Base-by-base conservation (phyloP, 2,888 invertebrate genomes). In the Andrena trimmerana region DNA sequence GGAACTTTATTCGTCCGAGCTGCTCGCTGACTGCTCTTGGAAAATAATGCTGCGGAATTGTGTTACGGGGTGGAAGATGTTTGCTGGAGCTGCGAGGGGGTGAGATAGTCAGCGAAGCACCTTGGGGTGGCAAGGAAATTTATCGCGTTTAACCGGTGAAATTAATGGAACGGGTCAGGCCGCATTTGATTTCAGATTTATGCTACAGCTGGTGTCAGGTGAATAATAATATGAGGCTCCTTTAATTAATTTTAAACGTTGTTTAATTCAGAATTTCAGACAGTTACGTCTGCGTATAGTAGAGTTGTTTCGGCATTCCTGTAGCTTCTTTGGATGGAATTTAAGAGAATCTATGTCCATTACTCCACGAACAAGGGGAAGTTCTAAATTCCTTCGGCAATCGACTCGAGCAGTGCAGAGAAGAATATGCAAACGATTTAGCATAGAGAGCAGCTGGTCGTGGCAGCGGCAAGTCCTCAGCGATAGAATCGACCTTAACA, bases 401-500 rank as follows among this genome's bases (percentile, higher is more conserved):
- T 27, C 36, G 10, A n/a, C 16, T 31, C 33, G 13, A 52, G 16
- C 29, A 10, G 2, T 0, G 52, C 10, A 67, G 59, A 52, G 24
- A 33, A 78, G 33, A 60, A 16, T 48, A 52, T 52, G 33, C 69
- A 59, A 42, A 69, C 66, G 66, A 2, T 33, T 42, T 24, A 8
- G 59, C 20, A 50, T 60, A 59, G 52, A 54, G 42, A 67, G 65
- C 69, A 36, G 74, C 74, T 66, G 66, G 79, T 20, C n/a, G 73
- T 57, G 27, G 36, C 69, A 36, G 52, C 63, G 75, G 48, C 68
- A 74, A 73, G 71, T 68, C 75, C 52, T 66, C 42, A 36, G 31
- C 78, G 77, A 86, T 86, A 74, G 69, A 86, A 84, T 84, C 86
- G 75, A 86, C 78, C 86, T 80, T 85, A 85, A 86, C 80, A 68